Conservation (phyloP, 2,888 invertebrate species). For the Griposia aprilina region DNA sequence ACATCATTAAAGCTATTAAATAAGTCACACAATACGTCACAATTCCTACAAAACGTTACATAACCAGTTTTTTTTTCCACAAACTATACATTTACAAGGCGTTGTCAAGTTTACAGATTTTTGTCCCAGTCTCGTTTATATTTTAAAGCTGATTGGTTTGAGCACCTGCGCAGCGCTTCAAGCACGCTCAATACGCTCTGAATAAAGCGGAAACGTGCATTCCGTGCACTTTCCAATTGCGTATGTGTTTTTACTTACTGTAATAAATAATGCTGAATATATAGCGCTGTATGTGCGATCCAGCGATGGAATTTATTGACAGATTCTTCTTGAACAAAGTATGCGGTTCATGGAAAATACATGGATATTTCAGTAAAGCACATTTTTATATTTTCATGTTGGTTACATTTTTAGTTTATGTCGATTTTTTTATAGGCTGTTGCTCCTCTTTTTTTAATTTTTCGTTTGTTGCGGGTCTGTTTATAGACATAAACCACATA, state of each 20-base stretch:
- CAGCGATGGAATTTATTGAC: slow-evolving; percentile 13
- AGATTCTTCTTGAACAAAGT: slow-evolving; percentile 6
- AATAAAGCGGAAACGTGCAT: slow-evolving; percentile 64
- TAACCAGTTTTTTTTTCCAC: neutral
- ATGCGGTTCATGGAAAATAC: slow-evolving; percentile 2
- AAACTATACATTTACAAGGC: neutral
- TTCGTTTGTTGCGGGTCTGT: neutral
- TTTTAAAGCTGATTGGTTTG: slow-evolving; percentile 50
- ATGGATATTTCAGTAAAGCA: neutral
- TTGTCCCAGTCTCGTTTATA: slow-evolving; percentile 38
- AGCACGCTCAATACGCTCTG: slow-evolving; percentile 43
- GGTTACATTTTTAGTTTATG: neutral
- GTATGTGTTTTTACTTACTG: slow-evolving; percentile 24
- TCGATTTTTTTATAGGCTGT: neutral
- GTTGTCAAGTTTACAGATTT: slow-evolving; percentile 2
- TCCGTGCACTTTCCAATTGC: slow-evolving; percentile 30
- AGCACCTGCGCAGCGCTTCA: slow-evolving; percentile 51
- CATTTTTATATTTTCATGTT: neutral
- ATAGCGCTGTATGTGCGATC: neutral
- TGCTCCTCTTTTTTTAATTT: neutral
- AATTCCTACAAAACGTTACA: neutral
- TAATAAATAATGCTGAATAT: slow-evolving; percentile 46
- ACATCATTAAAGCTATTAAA: neutral
- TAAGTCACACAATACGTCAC: neutral
- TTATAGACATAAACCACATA: too few species aligned